Evolutionary conservation across 2,888 invertebrate genomes (phyloP).

Genomic region (Drosophila aldrichi): DNA sequence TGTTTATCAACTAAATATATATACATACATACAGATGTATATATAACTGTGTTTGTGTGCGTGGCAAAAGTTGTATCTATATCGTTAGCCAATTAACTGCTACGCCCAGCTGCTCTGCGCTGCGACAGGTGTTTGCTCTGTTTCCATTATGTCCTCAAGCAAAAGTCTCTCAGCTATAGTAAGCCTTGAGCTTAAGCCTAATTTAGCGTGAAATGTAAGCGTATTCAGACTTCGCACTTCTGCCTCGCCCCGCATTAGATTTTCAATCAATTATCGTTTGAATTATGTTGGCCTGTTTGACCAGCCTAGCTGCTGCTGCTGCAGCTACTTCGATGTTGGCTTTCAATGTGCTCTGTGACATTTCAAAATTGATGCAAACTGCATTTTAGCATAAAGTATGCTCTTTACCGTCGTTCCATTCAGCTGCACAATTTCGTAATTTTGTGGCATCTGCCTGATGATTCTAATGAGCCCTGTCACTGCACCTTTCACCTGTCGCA

Average conservation of each 20-base stretch:
- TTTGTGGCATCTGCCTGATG: slow-evolving; percentile 32
- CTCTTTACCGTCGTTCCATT: slow-evolving; percentile 6
- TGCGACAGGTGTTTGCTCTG: slow-evolving; percentile 57
- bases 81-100: slow-evolving; percentile 63
- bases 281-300: slow-evolving; percentile 55
- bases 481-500: neutral
- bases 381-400: slow-evolving; percentile 12
- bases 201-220: slow-evolving; percentile 2
- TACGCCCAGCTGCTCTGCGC: slow-evolving; percentile 57
- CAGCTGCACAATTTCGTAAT: slow-evolving; percentile 16
- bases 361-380: slow-evolving; percentile 30
- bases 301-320: slow-evolving; percentile 7
- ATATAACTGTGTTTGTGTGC: slow-evolving; percentile 3
- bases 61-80: slow-evolving; percentile 27
- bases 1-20: slow-evolving; percentile 16
- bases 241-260: slow-evolving; percentile 27
- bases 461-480: neutral
- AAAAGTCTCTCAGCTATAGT: neutral
- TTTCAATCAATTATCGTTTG: slow-evolving; percentile 60
- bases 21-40: neutral
- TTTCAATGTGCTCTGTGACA: slow-evolving; percentile 17
- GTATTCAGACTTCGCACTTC: slow-evolving; percentile 8
- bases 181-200: neutral
- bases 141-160: slow-evolving; percentile 12
- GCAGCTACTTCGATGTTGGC: slow-evolving; percentile 9